These are phyloP conservation scores for Aegypius monachus DNA, from an alignment of 2,113 vertebrate species.

Conservation along the genomic window DNA sequence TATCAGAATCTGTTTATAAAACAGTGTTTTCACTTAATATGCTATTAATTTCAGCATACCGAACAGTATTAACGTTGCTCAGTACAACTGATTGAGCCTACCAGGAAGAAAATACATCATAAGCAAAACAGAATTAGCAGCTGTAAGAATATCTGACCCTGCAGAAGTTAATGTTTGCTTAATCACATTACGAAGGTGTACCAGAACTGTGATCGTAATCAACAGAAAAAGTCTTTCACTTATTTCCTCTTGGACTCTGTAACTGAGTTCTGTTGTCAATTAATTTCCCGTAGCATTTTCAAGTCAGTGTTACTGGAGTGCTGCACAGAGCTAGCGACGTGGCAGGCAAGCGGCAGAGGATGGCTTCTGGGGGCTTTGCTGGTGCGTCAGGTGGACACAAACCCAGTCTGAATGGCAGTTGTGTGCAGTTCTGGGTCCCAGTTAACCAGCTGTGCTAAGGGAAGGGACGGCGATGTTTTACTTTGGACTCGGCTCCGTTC, in stretches of 20 bases:
- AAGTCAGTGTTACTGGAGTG: rapidly evolving
- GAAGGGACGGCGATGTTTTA: not conserved
- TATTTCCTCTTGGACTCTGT: not conserved
- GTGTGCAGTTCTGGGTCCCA: not conserved
- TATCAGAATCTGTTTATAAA: not conserved
- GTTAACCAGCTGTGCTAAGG: not conserved
- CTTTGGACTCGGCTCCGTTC: not conserved
- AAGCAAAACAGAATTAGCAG: not conserved
- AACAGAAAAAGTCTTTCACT: not conserved
- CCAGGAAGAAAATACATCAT: not conserved
- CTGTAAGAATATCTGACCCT: not conserved
- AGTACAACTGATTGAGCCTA: not conserved
- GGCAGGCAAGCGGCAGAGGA: not conserved
- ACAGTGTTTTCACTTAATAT: not conserved
- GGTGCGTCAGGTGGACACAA: not conserved
- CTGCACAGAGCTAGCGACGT: rapidly evolving
- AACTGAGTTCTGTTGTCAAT: not conserved
- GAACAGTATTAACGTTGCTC: not conserved
- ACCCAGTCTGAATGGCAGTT: not conserved
- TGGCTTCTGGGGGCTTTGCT: not conserved
- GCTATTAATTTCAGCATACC: not conserved
- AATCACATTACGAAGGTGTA: not conserved
- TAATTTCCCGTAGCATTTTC: not conserved
- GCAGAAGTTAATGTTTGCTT: not conserved
- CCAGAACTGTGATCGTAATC: not conserved